A percentile compares a stretch with the other conserved stretches of the same genome.
These are phyloP conservation scores for Terrapene triunguis DNA, from an alignment of 2,113 vertebrate genomes.

Conservation along the genomic window DNA sequence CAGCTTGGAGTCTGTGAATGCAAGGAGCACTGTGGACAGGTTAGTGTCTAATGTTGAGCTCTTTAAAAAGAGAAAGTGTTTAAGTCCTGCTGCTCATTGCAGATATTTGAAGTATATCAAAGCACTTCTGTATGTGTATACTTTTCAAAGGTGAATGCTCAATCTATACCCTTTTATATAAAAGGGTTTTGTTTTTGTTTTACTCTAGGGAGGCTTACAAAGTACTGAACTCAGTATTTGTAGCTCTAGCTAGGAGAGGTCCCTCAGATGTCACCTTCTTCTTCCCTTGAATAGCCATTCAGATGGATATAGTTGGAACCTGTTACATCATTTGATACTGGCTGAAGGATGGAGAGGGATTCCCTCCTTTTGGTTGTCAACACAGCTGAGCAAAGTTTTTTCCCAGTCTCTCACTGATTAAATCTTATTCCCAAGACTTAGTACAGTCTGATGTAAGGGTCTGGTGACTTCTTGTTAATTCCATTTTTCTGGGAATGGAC, in stretches of 20 bases:
- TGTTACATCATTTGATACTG: not conserved
- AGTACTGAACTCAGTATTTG: not conserved
- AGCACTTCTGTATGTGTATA: not conserved
- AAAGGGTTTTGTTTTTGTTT: not conserved
- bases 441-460: not conserved
- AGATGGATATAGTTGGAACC: not conserved
- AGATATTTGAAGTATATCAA: not conserved
- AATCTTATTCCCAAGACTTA: not conserved
- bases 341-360: not conserved
- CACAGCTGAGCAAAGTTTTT: not conserved
- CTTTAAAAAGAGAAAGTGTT: not conserved
- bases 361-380: not conserved
- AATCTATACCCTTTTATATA: not conserved
- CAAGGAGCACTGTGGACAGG: not conserved
- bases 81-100: not conserved
- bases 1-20: not conserved
- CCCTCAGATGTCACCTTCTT: too few species aligned
- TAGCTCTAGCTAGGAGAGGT: not conserved
- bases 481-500: not conserved
- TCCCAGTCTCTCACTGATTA: not conserved
- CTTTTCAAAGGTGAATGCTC: not conserved
- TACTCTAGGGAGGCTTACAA: not conserved
- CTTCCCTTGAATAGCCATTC: not conserved
- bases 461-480: not conserved
- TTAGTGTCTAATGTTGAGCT: not conserved